Base-by-base conservation (phyloP, 2,888 invertebrate genomes). In the Oxyscelio sp. region DNA sequence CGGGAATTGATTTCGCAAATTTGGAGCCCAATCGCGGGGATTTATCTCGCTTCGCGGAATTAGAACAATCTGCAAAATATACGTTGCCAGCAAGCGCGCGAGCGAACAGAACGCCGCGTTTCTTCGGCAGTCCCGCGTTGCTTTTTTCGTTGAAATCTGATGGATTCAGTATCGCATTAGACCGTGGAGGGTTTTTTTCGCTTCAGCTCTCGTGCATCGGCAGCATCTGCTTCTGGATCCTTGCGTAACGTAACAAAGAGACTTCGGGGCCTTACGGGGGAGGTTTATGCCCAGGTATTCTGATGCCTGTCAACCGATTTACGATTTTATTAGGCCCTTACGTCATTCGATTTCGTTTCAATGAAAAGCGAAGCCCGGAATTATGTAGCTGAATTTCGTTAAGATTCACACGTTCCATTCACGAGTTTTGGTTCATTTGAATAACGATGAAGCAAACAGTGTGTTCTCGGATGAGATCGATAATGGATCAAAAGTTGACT, bases 321-420 rank as follows among this genome's bases (percentile, higher is more conserved):
- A 94, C 92, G 91, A 93, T 94, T 94, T 94, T 94, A 94, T 94
- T 94, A 93, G 91, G 90, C 90, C 91, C 92, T 92, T 91, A 85
- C 92, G 89, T 93, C 92, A 92, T 91, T 92, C 92, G 92, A 93
- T 93, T 93, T 91, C 91, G 87, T 87, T 89, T 85, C 73, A 59
- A 81, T 77, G 78, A 77, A 83, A 73, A 66, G 59, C 56, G 13
- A 17, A 45, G 45, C 38, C 52, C 54, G 68, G 52, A 40, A 74
- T 68, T 85, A 56, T 70, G 66, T 80, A 50, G 66, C 71, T 48
- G 73, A 66, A 52, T 80, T 68, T 68, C 48, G 66, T 65, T 54
- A 43, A 61, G 52, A 74, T 74, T 81, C 80, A 81, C 80, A 81
- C 80, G 80, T 80, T 65, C 59, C 79, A 79, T 79, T 79, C 77